A percentile compares a stretch with the other conserved stretches of the same genome.
Conservation (phyloP, 2,797 vertebrate genomes). For the Tarsius wallacei region DNA sequence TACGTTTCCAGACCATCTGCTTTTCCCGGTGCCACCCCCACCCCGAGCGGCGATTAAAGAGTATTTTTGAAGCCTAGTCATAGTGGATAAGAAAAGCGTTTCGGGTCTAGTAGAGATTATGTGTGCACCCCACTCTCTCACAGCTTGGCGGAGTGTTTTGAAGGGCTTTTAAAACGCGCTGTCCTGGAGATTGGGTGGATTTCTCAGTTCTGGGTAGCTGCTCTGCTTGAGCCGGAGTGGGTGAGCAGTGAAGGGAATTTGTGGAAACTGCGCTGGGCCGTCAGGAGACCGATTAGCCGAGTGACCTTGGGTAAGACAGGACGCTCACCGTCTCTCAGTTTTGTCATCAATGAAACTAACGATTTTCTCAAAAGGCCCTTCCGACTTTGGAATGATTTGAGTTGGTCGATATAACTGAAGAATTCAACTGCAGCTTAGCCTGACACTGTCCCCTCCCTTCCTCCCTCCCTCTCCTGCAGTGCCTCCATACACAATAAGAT, state of each 20-base stretch:
- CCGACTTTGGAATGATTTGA: slow-evolving; percentile 32
- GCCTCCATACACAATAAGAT: slow-evolving; percentile 55
- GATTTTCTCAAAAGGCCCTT: slow-evolving; percentile 30
- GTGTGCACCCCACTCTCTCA: background rate
- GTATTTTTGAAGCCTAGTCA: slow-evolving; percentile 7
- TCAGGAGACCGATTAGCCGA: slow-evolving; percentile 4
- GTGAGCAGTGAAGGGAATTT: slow-evolving; percentile 43
- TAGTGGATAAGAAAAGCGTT: background rate
- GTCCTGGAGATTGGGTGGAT: background rate
- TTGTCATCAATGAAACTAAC: slow-evolving; percentile 47
- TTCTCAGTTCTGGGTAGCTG: slow-evolving; percentile 9
- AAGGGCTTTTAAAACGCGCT: background rate
- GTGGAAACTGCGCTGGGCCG: background rate
- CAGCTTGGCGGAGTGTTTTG: background rate
- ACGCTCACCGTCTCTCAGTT: background rate
- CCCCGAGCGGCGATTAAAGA: background rate
- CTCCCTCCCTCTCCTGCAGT: background rate
- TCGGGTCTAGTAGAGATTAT: background rate
- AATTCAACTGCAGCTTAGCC: slow-evolving; percentile 14
- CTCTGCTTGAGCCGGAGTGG: background rate
- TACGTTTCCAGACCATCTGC: slow-evolving; percentile 43
- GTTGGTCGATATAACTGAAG: background rate
- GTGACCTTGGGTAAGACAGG: slow-evolving; percentile 70
- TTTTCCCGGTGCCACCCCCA: background rate
- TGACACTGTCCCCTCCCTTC: background rate